These are phyloP conservation scores for Sminthopsis crassicaudata DNA, from an alignment of 2,113 vertebrate genomes.

Conservation along the genomic window DNA sequence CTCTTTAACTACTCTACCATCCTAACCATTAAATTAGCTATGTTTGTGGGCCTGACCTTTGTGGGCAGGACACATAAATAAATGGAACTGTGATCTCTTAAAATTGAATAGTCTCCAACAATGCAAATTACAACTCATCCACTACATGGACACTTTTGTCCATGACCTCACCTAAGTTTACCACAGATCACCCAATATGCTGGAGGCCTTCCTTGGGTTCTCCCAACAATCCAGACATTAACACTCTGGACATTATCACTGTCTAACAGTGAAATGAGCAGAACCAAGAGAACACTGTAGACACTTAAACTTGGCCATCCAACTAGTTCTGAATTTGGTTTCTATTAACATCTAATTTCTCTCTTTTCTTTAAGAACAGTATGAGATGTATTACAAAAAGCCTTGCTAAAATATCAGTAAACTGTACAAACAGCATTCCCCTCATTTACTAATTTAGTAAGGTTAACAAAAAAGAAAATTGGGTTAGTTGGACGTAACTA, in stretches of 20 bases:
- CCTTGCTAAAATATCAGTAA: background rate
- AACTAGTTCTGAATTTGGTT: background rate
- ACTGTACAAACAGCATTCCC: background rate
- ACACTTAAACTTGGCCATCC: background rate
- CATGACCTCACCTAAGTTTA: background rate
- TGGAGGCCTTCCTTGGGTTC: background rate
- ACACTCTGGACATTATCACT: background rate
- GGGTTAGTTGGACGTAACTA: background rate
- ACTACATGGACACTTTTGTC: background rate
- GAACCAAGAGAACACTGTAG: too few species aligned
- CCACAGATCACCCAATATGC: background rate
- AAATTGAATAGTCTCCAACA: background rate
- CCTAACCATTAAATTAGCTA: too few species aligned
- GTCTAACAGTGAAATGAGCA: too few species aligned
- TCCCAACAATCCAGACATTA: background rate
- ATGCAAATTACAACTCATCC: background rate
- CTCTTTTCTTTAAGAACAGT: background rate
- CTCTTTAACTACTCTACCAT: background rate
- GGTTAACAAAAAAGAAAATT: background rate
- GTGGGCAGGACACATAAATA: background rate
- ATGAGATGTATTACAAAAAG: background rate
- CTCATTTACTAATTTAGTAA: background rate
- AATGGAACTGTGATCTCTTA: background rate
- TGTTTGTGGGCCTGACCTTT: too few species aligned
- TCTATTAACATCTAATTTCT: background rate